Evolutionary conservation across 2,888 invertebrate species (phyloP).

Genomic region (Notodonta ziczac): DNA sequence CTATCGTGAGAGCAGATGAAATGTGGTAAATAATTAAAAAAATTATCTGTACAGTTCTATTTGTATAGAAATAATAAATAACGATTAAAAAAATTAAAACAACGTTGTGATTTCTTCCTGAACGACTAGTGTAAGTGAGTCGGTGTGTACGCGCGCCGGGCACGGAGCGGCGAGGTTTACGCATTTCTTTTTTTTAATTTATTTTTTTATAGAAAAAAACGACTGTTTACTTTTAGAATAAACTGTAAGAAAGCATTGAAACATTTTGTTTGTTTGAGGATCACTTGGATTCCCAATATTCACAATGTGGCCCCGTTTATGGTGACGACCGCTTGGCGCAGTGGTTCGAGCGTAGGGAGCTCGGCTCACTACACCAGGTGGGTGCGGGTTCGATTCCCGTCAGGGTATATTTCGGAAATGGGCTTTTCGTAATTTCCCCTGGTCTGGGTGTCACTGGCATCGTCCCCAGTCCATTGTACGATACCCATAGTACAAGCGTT

Average conservation of each 20-base stretch:
- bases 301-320: not conserved
- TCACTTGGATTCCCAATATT: conserved; percentile 52
- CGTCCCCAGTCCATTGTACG: no score
- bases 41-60: conserved; percentile 86
- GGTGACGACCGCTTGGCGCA: no score
- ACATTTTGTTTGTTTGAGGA: conserved; percentile 68
- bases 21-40: conserved; percentile 83
- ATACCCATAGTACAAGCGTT: no score
- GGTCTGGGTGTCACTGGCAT: no score
- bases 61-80: conserved; percentile 86
- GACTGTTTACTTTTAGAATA: conserved; percentile 83
- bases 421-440: no score
- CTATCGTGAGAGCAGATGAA: conserved; percentile 81
- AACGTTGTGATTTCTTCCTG: conserved; percentile 81
- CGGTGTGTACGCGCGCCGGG: conserved; percentile 50
- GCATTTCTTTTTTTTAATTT: conserved; percentile 74
- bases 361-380: no score
- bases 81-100: conserved; percentile 81
- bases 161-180: conserved; percentile 50
- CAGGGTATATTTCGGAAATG: no score
- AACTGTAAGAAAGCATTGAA: conserved; percentile 76
- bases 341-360: no score
- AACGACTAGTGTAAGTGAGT: conserved; percentile 67
- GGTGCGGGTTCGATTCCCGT: no score
- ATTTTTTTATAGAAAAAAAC: conserved; percentile 71